Evolutionary conservation across 2,888 invertebrate species (phyloP), one percentile per base, ranked within the genome.

Genomic region (Pseudeuparius sepicola): DNA sequence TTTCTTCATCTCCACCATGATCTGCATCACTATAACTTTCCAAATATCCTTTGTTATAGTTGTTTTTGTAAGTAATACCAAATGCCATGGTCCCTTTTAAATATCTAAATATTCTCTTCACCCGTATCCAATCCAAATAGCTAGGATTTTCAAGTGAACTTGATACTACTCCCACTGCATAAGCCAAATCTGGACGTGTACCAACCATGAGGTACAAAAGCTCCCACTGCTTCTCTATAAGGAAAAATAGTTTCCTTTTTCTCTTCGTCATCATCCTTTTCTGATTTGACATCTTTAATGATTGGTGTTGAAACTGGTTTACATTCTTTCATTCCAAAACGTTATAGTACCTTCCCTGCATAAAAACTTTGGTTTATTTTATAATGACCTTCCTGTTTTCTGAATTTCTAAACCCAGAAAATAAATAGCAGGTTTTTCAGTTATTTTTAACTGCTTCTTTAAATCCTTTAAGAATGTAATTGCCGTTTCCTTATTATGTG

Each of bases 181-280:
- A 26, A 6, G 34, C 31, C 14, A 42, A 32, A 34, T 34, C 35
- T 6, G 42, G 39, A 16, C 37, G 6, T 2, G 33, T 39, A 14
- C 26, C 10, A 27, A 12, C 25, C 34, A 40, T 39, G 4, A 36
- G 24, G 24, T 39, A 39, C 29, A 39, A 34, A 3, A 31, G 24
- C 31, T 13, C 41, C 41, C 13, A 36, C 31, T 15, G 36, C 36
- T 20, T 31, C n/a, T 20, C 40, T 16, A 17, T 34, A 36, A 4
- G 35, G 14, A 29, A 35, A 36, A 3, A 14, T 6, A 7, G 14
- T 27, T 23, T 33, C 15, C 11, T 11, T 7, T 20, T 20, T 9
- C 10, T 33, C 18, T 2, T 24, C 12, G n/a, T n/a, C n/a, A 11
- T 37, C 26, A 18, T 14, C 26, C 14, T 20, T 25, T 39, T 17